Base-by-base conservation (phyloP, 2,888 invertebrate species). In the Herminia tarsipennalis region DNA sequence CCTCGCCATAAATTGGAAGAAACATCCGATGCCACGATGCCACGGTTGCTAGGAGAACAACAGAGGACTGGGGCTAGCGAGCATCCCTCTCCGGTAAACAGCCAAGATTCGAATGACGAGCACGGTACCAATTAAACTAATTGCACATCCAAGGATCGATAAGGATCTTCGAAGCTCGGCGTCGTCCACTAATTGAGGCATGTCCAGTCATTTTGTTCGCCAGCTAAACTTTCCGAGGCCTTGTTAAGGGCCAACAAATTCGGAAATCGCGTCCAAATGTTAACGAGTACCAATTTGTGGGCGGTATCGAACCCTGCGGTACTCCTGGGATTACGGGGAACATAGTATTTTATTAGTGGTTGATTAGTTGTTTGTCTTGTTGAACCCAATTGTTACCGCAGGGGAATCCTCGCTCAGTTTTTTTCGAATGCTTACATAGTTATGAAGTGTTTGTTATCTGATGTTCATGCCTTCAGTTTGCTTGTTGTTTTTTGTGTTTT, bases 281-380 rank as follows among this genome's bases (percentile, higher is more conserved):
- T 88, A 88, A 88, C 87, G 86, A 85, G 82, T 73, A 78, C 81
- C 87, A 86, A 87, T 88, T 88, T 88, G 79, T 65, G 82, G 80
- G 74, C 62, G 65, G 67, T 66, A 73, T 66, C 66, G 70, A 72
- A 78, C 81, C 66, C 66, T 51, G 63, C 59, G 64, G 48, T 65
- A 61, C 73, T 70, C 66, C 46, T 58, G 62, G 73, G 77, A 67
- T 71, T 68, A 48, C 64, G 50, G 68, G n/a, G 71, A 79, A 78
- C 78, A 79, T 74, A 70, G 73, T 73, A 74, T 76, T 78, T 78
- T 79, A 76, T 78, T 78, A 66, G 66, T 61, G 68, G 68, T 76
- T 87, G 80, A 87, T 86, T 86, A 82, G 83, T 71, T 76, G 82
- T 71, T 76, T 74, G 73, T 71, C 70, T 66, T 72, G 58, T 62